Evolutionary conservation across 2,113 vertebrate species (phyloP), one percentile per base, ranked within the genome.

Genomic region (Solenodon paradoxus): DNA sequence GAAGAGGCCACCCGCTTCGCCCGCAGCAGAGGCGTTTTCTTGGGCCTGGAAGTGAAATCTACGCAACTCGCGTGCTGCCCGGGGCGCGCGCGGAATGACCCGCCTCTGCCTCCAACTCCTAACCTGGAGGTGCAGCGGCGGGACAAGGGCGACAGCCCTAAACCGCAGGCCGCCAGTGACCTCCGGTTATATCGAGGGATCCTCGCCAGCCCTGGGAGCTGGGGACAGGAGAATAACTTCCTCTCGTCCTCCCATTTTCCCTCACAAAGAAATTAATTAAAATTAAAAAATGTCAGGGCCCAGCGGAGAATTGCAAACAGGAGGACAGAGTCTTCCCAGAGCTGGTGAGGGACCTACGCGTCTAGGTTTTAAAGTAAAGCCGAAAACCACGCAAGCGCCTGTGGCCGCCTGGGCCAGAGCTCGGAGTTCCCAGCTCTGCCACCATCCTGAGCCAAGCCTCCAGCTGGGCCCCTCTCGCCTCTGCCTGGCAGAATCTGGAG

Each of bases 281-380:
- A 10, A 16, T 32, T 6, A 28, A 30, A 19, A 53, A 24, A 42
- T 13, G 64, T 13, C 28, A 42, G 51, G 57, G 20, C 8, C 63
- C 28, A 63, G 55, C 3, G 1, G 30, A 81, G 35, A 61, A 49
- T 20, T 22, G 53, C 63, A n/a, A 35, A 77, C 20, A 4, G n/a
- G 26, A 47, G 61, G 47, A 68, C 55, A 69, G 92, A 64, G 35
- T 47, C 69, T 93, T 47, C 83, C 22, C 20, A 0, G 32, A 59
- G 45, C 45, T 47, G 0, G 35, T 49, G 51, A 55, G 38, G n/a
- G 55, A 69, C 17, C 10, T 16, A 3, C 3, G 9, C 9, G 57
- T 55, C 24, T 49, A 38, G 9, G 32, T 91, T 92, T 86, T 20
- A 86, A 78, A 94, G 91, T 85, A 55, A 69, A 93, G 47, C 61